Percentiles rank a stretch among this genome's conserved stretches.
Conservation (phyloP, 2,888 invertebrate genomes). For the Erebia palarica region DNA sequence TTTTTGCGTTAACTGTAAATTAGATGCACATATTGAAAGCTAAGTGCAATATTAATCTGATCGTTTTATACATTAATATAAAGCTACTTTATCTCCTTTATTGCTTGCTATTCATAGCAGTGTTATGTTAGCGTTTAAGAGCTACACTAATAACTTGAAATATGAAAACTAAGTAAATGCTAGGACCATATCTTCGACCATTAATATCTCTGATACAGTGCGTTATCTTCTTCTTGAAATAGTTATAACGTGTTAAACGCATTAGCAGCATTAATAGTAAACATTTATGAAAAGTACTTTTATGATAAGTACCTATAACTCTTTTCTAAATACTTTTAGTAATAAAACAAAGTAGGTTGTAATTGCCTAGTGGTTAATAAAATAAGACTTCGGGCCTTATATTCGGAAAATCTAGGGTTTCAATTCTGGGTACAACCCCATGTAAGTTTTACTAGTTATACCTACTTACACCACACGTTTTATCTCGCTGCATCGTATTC, state of each 20-base stretch:
- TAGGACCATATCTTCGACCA: slow-evolving; percentile 42
- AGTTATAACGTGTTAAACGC: slow-evolving; percentile 11
- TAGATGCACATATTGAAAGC: neutral
- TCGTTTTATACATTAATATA: neutral
- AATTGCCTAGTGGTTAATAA: too few species aligned
- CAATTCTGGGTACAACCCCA: too few species aligned
- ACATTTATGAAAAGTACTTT: slow-evolving; percentile 1
- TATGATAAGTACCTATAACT: neutral
- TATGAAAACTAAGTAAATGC: slow-evolving; percentile 23
- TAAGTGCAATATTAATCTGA: neutral
- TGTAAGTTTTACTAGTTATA: too few species aligned
- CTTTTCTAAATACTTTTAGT: neutral
- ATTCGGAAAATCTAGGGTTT: too few species aligned
- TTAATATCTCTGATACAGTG: slow-evolving; percentile 4
- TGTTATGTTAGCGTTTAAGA: neutral
- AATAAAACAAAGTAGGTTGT: neutral
- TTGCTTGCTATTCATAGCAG: too few species aligned
- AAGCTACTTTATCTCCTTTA: neutral
- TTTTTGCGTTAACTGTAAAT: too few species aligned
- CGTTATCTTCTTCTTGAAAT: slow-evolving; percentile 14
- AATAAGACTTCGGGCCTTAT: too few species aligned
- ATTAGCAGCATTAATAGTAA: slow-evolving; percentile 2
- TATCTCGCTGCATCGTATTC: too few species aligned
- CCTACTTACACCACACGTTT: too few species aligned
- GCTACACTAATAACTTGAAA: slow-evolving; percentile 10